Evolutionary conservation across 2,113 vertebrate species (phyloP), one percentile per base, ranked within the genome.

Genomic region (Pyrgilauda ruficollis): DNA sequence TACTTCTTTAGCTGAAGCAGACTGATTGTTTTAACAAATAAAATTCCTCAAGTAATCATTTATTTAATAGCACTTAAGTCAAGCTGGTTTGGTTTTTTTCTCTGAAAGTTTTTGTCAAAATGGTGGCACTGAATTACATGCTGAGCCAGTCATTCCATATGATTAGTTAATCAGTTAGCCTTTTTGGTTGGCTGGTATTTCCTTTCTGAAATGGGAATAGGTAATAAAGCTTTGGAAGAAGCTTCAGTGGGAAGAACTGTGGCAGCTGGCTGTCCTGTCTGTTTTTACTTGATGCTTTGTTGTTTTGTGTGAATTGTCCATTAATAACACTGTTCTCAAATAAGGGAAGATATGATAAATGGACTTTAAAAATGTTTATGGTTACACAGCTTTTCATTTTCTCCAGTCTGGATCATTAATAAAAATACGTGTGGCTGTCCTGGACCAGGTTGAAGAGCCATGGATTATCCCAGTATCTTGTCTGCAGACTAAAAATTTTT

Each of bases 31-130:
- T 94, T 62, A 93, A 89, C 47, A 87, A 91, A 91, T 89, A 94
- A 90, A 93, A 73, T 89, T 83, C 72, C 72, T 81, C 17, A 90
- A 90, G 75, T 92, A 77, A 89, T 95, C 10, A 86, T 90, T 92
- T 95, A 96, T 96, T 94, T 63, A 94, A 75, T 69, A 92, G 63
- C 33, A 63, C 79, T 84, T 55, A 74, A 80, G 78, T 95, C 13
- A 74, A 69, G 23, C 39, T 70, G 41, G 46, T 53, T 69, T 39
- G 8, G 0, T 46, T 44, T 22, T 43, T 47, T 15, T 3, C 31
- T 47, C 39, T 67, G 33, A 70, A 92, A 67, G 21, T 90, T 81
- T 19, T 68, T 68, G 50, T 93, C 47, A 70, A 16, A 70, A 47
- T 44, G 35, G 50, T 78, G 47, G 18, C 50, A 46, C 43, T 86